These are phyloP conservation scores for Hydropotes inermis DNA, from an alignment of 2,113 vertebrate genomes.

Conservation along the genomic window DNA sequence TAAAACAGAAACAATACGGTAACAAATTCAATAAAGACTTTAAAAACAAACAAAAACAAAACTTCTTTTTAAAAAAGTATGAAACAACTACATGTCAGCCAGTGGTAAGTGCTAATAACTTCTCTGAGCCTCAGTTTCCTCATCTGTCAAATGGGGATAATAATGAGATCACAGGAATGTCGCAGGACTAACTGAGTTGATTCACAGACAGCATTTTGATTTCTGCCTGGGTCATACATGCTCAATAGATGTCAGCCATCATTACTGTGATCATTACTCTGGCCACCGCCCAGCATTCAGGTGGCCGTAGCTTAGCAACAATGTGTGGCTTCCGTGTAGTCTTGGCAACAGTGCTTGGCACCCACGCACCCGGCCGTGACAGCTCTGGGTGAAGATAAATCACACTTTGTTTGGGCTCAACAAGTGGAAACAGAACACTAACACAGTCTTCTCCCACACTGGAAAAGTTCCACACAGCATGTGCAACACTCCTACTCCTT, in stretches of 20 bases:
- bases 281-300: neutral
- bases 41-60: neutral
- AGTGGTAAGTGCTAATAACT: neutral
- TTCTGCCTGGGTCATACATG: neutral
- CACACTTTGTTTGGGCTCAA: neutral
- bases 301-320: neutral
- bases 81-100: neutral
- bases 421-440: neutral
- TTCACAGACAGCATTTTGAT: neutral
- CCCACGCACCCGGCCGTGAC: neutral
- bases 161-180: accelerated
- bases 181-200: neutral
- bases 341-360: neutral
- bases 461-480: neutral
- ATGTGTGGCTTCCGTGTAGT: neutral
- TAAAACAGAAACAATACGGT: neutral
- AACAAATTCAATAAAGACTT: neutral
- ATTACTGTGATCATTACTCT: neutral
- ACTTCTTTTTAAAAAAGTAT: neutral
- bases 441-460: neutral
- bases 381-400: neutral
- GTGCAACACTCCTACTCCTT: neutral
- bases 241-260: neutral
- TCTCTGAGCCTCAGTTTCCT: neutral
- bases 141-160: neutral